These are phyloP conservation scores for Hemibagrus wyckioides DNA, from an alignment of 2,113 vertebrate species.

Conservation along the genomic window DNA sequence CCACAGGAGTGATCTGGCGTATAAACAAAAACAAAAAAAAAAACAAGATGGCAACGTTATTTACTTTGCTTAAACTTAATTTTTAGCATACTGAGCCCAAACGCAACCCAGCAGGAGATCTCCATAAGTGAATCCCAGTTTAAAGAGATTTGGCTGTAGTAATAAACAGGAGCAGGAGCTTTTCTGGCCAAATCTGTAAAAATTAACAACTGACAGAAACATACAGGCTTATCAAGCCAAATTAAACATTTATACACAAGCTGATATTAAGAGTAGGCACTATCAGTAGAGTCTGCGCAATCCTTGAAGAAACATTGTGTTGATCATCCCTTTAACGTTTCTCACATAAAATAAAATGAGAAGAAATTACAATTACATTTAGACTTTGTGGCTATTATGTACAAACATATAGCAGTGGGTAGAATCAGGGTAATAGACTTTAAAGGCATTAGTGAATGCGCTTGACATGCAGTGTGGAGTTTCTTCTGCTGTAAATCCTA, in stretches of 20 bases:
- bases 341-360: background rate
- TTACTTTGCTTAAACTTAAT: background rate
- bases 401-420: background rate
- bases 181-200: background rate
- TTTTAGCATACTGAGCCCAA: background rate
- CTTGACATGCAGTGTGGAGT: slow-evolving; percentile 9
- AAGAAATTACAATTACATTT: background rate
- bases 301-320: slow-evolving; percentile 1
- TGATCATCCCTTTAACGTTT: background rate
- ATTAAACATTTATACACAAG: background rate
- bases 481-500: slow-evolving; percentile 12
- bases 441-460: slow-evolving; percentile 5
- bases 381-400: background rate
- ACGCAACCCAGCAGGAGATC: background rate
- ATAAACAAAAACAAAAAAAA: too few species aligned
- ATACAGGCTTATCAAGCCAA: background rate
- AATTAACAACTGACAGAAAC: slow-evolving; percentile 2
- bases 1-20: too few species aligned
- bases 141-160: slow-evolving; percentile 6
- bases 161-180: background rate
- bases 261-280: background rate
- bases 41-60: background rate
- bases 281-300: background rate
- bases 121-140: slow-evolving; percentile 9
- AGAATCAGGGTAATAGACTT: background rate